Evolutionary conservation across 1,140 invertebrate species (phyloP), one percentile per base, ranked within the genome.

Genomic region (Ladona fulva): DNA sequence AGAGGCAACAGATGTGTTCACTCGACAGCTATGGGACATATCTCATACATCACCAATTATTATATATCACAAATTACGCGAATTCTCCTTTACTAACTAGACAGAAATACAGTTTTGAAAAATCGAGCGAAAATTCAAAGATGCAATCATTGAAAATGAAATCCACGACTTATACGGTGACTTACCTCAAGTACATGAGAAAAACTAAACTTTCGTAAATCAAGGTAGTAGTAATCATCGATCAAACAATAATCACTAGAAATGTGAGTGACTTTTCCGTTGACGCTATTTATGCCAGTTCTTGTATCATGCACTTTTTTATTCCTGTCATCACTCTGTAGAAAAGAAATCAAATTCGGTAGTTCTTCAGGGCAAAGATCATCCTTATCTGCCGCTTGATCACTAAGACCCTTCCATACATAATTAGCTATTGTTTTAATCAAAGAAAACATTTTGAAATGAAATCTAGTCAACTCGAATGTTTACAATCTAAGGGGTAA

Each of bases 171-270:
- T 5, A 66, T 66, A n/a, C n/a, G n/a, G n/a, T 19, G n/a, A 66
- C 52, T 66, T 66, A 66, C 52, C 52, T 66, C 52, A 3, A 66
- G n/a, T 3, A 66, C 25, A 19, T 73, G 16, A 16, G 25, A 24
- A 12, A 66, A 22, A 16, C 25, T 44, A 29, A 76, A 42, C 42
- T 76, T 66, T 24, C 52, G 25, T 25, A 78, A 24, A 12, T 76
- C 78, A 59, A 78, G 76, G 25, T 76, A 78, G 29, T 74, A 77
- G 10, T 59, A 44, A 25, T 73, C 76, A 78, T 78, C 75, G 12
- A 78, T 78, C 19, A 78, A 42, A 29, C 78, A 75, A 29, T 78
- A 77, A 78, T 78, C 42, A 16, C 29, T 29, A 37, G 66, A 74
- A 66, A 77, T 25, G 37, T 29, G 22, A 10, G 78, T 78, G n/a